Evolutionary conservation across 1,140 invertebrate species (phyloP).

Genomic region (Drosophila melanica): DNA sequence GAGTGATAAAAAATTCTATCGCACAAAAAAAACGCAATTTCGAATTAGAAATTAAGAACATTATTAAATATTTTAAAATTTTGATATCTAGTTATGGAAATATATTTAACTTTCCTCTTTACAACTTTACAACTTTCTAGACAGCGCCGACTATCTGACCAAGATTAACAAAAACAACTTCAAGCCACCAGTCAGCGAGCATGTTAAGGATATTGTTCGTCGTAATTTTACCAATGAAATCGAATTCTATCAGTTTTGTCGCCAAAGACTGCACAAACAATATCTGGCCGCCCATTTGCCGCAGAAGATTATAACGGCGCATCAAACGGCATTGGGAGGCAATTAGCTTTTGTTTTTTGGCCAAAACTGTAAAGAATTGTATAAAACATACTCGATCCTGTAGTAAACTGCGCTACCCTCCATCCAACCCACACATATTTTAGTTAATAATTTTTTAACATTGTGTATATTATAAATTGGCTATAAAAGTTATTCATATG

Average conservation of each 20-base stretch:
- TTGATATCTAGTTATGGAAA: neutral
- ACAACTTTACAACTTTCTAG: constrained; percentile 83
- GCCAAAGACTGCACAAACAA: constrained; percentile 92
- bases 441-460: constrained; percentile 65
- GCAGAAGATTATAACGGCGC: constrained; percentile 64
- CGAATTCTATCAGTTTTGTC: constrained; percentile 96
- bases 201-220: constrained; percentile 93
- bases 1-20: constrained; percentile 46
- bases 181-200: constrained; percentile 93
- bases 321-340: constrained; percentile 30
- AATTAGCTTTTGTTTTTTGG: constrained; percentile 31
- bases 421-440: constrained; percentile 36
- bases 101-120: neutral
- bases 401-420: constrained; percentile 49
- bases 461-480: constrained; percentile 72
- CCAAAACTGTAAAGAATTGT: constrained; percentile 32
- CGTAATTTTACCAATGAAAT: constrained; percentile 95
- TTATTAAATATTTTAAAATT: neutral
- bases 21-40: neutral
- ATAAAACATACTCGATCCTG: constrained; percentile 53
- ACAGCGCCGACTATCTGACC: constrained; percentile 89
- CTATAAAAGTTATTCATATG: constrained; percentile 55
- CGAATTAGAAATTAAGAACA: no score
- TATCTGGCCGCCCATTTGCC: constrained; percentile 88
- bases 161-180: constrained; percentile 94